Base-by-base conservation (phyloP, 1,140 invertebrate species). In the Trichomalopsis sarcophagae region DNA sequence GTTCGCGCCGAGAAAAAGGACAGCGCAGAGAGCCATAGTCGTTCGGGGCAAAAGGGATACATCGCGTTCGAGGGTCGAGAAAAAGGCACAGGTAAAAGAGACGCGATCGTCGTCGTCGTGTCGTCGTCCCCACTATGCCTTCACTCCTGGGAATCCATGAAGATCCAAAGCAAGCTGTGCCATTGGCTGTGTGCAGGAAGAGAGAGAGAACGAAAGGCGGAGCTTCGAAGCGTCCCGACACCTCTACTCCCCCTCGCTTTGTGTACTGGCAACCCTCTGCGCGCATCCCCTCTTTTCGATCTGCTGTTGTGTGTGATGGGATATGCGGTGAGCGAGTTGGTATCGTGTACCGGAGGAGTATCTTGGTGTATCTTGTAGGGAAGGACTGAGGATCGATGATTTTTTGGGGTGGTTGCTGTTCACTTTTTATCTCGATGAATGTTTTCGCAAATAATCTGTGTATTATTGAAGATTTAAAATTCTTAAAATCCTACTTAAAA, bases 201-300 rank as follows among this genome's bases (percentile, higher is more conserved):
- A 36, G 80, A 77, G 81, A 85, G 69, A 81, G 69, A 69, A 80
- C 71, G 85, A 73, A 83, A 78, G 69, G 40, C 30, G 27, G 73
- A 75, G 55, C 55, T 62, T 62, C 55, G n/a, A 62, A 62, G 55
- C 55, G 55, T n/a, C 55, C 55, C 73, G 73, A 75, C 73, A 44
- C 73, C 33, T 75, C 73, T 44, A 33, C 23, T 40, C 30, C 27
- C 73, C 30, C 36, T 17, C 73, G 13, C 36, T 44, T 7, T 27
- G 0, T 17, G 0, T 44, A 44, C 21, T 62, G 6, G 21, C 17
- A 62, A 21, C 55, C 21, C 55, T 62, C 17, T 62, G 17, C 17
- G 17, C 17, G 17, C 55, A 62, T 62, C 55, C 55, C 55, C 55
- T n/a, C 17, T 17, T 62, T 62, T 62, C 17, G 17, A n/a, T 62